Base-by-base conservation (phyloP, 2,113 vertebrate genomes). In the Poecilia latipinna region DNA sequence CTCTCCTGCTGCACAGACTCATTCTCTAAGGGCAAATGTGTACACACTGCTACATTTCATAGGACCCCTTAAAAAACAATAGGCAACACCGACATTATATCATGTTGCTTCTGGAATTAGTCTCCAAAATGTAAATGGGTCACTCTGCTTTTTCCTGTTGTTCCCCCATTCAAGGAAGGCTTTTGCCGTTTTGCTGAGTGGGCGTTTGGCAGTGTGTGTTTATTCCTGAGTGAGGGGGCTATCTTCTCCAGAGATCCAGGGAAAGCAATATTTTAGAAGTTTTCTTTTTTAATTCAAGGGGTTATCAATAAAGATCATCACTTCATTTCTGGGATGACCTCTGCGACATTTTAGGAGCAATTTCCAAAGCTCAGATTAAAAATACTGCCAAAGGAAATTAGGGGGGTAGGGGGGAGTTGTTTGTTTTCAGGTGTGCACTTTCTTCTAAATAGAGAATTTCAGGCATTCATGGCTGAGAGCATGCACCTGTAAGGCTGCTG, bases 151-250 rank as follows among this genome's bases (percentile, higher is more conserved):
- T 66, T 37, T 76, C 69, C 6, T 77, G 61, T 66, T 75, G 37
- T 68, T 72, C 68, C 63, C 61, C 63, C 74, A 48, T 77, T 73
- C 51, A 29, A 42, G 12, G 19, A 48, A 68, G 64, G 48, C 33
- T 84, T 86, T 75, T 83, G 86, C 80, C 82, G 31, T 86, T 86
- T 75, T 83, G 86, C 80, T 85, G 75, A 85, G 69, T 61, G 57
- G 54, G 35, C 72, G 62, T 75, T 39, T 65, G 61, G 74, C 75
- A 74, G n/a, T 74, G 44, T 57, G 3, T 24, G 24, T 24, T 57
- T 57, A 57, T 24, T 57, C 51, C 60, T 70, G 15, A 39, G 22
- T 77, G 72, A 68, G 51, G 64, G 28, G 26, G 26, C 35, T 48
- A 29, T 35, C 24, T 76, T 32, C 37, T 33, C 31, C 32, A 65